These are phyloP conservation scores for Synergus japonicus DNA, from an alignment of 2,888 invertebrate genomes.

Conservation along the genomic window DNA sequence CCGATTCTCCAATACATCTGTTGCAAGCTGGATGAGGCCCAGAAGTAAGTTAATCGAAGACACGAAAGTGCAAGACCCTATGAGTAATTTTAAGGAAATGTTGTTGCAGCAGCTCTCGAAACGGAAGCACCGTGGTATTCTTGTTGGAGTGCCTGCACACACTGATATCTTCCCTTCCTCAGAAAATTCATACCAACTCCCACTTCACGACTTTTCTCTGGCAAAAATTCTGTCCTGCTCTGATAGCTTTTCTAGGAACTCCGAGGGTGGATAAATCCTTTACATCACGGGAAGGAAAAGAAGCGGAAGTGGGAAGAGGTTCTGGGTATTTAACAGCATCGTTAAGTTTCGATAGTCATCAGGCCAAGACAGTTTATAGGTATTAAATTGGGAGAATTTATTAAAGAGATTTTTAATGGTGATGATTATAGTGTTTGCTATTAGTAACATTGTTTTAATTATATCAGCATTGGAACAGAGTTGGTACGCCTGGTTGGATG, in stretches of 20 bases:
- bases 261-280: slow-evolving; percentile 91
- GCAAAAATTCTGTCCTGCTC: slow-evolving; percentile 94
- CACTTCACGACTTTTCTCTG: slow-evolving; percentile 93
- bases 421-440: neutral
- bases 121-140: slow-evolving; percentile 85
- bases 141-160: slow-evolving; percentile 92
- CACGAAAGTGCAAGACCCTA: slow-evolving; percentile 3
- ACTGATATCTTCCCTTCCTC: slow-evolving; percentile 89
- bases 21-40: slow-evolving; percentile 89
- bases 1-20: slow-evolving; percentile 94
- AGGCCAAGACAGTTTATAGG: slow-evolving; percentile 94
- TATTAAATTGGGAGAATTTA: slow-evolving; percentile 66
- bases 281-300: slow-evolving; percentile 81
- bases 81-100: slow-evolving; percentile 76
- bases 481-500: slow-evolving; percentile 92
- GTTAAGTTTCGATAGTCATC: slow-evolving; percentile 88
- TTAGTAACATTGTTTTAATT: slow-evolving; percentile 32
- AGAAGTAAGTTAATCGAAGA: slow-evolving; percentile 80
- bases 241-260: slow-evolving; percentile 92
- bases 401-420: neutral
- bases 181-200: slow-evolving; percentile 89
- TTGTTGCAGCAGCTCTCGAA: slow-evolving; percentile 72
- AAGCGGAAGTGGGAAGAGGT: slow-evolving; percentile 81
- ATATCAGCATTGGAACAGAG: slow-evolving; percentile 90
- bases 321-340: slow-evolving; percentile 85